Evolutionary conservation across 1,140 invertebrate species (phyloP), one percentile per base, ranked within the genome.

Genomic region (Diorhabda carinulata): DNA sequence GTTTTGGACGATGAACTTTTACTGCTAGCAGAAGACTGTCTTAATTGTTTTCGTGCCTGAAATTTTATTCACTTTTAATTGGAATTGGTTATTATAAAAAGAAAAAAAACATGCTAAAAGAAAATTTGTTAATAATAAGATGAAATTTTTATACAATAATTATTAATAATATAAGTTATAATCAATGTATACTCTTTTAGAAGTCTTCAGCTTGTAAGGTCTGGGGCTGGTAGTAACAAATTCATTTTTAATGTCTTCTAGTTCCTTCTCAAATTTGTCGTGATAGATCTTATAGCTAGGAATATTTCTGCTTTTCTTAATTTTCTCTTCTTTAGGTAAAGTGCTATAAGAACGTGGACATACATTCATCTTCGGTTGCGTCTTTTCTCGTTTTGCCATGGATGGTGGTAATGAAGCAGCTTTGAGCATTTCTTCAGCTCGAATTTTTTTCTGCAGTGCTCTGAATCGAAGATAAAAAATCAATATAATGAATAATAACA

Each of bases 361-460:
- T 40, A 80, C 76, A 56, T 75, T 71, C 9, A 72, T 69, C 64
- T 77, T 80, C 42, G 72, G 72, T 65, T 70, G 80, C 0, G 81
- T 73, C 67, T 82, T 84, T 72, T 90, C 88, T 57, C 89, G 79
- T 57, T 86, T 81, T 0, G 87, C 88, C 89, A 91, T 91, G 4
- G 86, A 87, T 0, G 89, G 89, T 6, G 90, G 90, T 62, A 89
- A 81, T 7, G 86, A 88, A 2, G 89, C 85, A 3, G 83, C 84
- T 69, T 86, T 86, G 69, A 91, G 78, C 81, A 91, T 82, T 78
- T 90, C 89, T 72, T 89, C 87, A 0, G 89, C 85, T 68, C 90
- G 81, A 3, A 91, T 85, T 73, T 86, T 86, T 73, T 88, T 89
- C 72, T 88, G 88, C 64, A 91, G 80, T 57, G 87, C 83, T 69